Percentiles rank a stretch among this genome's conserved stretches.
Conservation (phyloP, 2,113 vertebrate genomes). For the Odontesthes bonariensis region DNA sequence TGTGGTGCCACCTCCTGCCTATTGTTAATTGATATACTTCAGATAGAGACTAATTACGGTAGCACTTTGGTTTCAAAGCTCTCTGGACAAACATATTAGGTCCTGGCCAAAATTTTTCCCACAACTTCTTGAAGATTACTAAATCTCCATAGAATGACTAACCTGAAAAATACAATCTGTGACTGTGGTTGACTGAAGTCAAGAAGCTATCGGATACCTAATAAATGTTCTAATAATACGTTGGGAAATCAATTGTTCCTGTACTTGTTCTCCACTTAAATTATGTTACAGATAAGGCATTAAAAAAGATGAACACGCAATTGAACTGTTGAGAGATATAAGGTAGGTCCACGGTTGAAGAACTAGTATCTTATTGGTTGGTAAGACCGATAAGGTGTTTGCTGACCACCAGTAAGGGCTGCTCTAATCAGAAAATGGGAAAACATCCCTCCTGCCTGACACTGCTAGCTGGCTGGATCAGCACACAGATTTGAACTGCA, state of each 20-base stretch:
- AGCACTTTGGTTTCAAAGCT: constrained; percentile 21
- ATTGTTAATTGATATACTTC: constrained; percentile 56
- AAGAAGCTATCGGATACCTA: no score
- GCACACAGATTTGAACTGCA: neutral
- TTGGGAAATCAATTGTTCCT: no score
- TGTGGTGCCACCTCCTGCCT: constrained; percentile 18
- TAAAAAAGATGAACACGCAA: no score
- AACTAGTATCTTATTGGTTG: no score
- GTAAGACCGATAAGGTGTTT: no score
- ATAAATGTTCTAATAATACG: no score
- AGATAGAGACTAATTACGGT: constrained; percentile 19
- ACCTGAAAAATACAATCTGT: neutral
- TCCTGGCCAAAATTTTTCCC: neutral
- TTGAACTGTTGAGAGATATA: no score
- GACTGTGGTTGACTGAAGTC: neutral
- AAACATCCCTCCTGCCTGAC: neutral
- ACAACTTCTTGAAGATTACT: neutral
- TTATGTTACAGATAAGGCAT: no score
- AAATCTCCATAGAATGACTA: constrained; percentile 6
- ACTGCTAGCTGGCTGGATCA: neutral
- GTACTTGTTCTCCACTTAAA: no score
- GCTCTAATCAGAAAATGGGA: neutral
- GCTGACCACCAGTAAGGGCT: neutral
- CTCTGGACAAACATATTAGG: constrained; percentile 14
- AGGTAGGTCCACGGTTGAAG: no score